These are phyloP conservation scores for Cladorhizidae sp. DNA, from an alignment of 37 sponge, comb jelly and placozoan genomes.

Conservation along the genomic window DNA sequence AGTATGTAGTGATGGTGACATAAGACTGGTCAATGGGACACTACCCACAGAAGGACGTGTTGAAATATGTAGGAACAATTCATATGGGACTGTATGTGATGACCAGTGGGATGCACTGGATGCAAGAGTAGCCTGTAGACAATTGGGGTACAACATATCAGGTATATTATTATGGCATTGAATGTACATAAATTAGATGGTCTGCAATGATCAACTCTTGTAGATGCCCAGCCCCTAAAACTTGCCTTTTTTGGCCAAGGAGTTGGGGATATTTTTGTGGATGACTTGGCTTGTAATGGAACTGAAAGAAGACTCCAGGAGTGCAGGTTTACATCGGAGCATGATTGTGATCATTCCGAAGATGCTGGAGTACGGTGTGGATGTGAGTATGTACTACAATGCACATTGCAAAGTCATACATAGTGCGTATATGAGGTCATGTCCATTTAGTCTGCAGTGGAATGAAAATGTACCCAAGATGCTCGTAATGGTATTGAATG, in stretches of 20 bases:
- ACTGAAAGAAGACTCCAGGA: conserved; percentile 5
- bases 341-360: conserved; percentile 35
- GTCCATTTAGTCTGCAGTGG: too few species aligned
- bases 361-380: conserved; percentile 47
- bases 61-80: conserved; percentile 31
- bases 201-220: too few species aligned
- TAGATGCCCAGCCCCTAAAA: background rate
- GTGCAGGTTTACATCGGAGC: background rate
- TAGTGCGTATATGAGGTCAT: too few species aligned
- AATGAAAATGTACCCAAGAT: too few species aligned
- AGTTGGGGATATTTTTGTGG: conserved; percentile 27
- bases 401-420: too few species aligned
- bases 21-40: conserved; percentile 27
- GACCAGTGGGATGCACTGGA: conserved; percentile 38
- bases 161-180: background rate
- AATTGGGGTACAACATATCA: conserved; percentile 5
- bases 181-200: background rate
- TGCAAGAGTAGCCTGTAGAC: conserved; percentile 42
- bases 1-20: conserved; percentile 21
- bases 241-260: conserved; percentile 31
- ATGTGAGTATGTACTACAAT: conserved; percentile 1
- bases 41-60: conserved; percentile 18
- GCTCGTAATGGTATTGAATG: too few species aligned
- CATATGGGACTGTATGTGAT: conserved; percentile 53
- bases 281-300: conserved; percentile 28